Conservation (phyloP, 2,888 invertebrate species). For the Tinea pellionella region DNA sequence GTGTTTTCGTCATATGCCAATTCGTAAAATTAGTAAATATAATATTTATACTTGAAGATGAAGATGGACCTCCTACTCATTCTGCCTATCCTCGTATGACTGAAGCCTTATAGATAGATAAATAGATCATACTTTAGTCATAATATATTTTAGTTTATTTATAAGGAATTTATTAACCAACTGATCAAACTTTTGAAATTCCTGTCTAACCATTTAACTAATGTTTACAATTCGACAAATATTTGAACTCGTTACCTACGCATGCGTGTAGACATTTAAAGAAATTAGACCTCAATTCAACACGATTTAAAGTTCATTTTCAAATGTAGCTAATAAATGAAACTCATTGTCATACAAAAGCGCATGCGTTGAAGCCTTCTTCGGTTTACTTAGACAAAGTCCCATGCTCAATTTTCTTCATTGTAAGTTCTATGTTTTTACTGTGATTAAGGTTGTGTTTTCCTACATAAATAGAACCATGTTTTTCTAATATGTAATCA, state of each 20-base stretch:
- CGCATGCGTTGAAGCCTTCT: conserved; percentile 52
- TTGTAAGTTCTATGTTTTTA: conserved; percentile 29
- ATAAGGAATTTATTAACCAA: not conserved
- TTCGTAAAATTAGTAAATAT: no score
- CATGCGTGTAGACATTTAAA: not conserved
- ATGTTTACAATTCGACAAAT: conserved; percentile 5
- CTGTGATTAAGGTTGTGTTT: conserved; percentile 35
- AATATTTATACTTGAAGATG: no score
- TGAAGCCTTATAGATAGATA: no score
- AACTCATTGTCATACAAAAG: conserved; percentile 22
- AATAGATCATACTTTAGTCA: no score
- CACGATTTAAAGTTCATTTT: not conserved
- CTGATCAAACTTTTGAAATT: not conserved
- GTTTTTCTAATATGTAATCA: conserved; percentile 51
- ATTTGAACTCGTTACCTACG: not conserved
- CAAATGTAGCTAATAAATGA: not conserved
- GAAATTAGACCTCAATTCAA: not conserved
- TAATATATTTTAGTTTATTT: no score
- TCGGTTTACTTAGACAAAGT: conserved; percentile 34
- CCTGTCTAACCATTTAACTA: not conserved
- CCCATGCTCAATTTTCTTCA: conserved; percentile 27
- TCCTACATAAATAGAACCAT: conserved; percentile 32
- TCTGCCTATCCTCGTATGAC: no score
- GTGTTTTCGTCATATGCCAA: no score
- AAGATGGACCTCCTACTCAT: no score